These are phyloP conservation scores for Onychostoma macrolepis DNA, from an alignment of 2,113 vertebrate species.

Conservation along the genomic window DNA sequence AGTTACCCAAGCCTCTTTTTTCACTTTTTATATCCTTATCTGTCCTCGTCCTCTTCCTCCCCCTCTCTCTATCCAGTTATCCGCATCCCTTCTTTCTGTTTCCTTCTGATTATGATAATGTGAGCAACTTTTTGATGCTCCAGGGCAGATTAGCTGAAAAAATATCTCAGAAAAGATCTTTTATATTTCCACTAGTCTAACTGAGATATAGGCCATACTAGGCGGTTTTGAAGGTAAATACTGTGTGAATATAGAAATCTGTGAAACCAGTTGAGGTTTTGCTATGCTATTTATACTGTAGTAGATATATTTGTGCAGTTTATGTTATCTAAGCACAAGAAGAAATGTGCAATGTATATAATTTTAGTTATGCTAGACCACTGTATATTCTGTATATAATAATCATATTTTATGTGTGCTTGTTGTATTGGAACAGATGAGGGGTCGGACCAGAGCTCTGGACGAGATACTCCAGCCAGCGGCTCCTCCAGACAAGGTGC, in stretches of 20 bases:
- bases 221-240: neutral
- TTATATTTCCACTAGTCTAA: neutral
- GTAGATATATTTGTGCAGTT: neutral
- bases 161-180: neutral
- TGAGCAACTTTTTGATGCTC: constrained; percentile 1
- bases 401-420: neutral
- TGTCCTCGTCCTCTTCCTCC: neutral
- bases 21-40: neutral
- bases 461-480: constrained; percentile 82
- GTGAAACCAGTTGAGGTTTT: neutral
- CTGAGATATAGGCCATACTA: neutral
- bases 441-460: constrained; percentile 89
- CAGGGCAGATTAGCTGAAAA: neutral
- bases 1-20: constrained; percentile 34
- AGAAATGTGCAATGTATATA: neutral
- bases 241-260: constrained; percentile 1
- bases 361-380: neutral
- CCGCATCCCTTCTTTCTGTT: neutral
- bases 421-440: constrained; percentile 74
- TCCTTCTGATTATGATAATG: constrained; percentile 16
- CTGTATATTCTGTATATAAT: neutral
- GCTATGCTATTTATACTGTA: neutral
- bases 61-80: neutral
- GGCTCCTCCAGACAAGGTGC: constrained; percentile 77
- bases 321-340: neutral